phyloP scores from a whole-genome alignment of 2,113 vertebrate genomes.

The Actenoides lindsayi region DNA sequence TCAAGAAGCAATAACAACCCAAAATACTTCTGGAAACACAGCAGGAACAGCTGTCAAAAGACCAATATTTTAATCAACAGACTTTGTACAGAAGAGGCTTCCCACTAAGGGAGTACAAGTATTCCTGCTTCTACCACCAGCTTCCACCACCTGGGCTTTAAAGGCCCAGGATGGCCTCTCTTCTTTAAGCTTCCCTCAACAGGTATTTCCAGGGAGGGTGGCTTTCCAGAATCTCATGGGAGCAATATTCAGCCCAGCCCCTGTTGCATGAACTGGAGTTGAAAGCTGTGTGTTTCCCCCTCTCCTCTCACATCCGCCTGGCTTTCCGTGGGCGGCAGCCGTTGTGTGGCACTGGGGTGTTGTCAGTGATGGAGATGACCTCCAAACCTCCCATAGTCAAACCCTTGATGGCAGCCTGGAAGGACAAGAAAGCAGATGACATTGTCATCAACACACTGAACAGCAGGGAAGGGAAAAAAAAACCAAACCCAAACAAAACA shows the following conservation, averaged over 20 bases:
- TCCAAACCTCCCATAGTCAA: slow-evolving; percentile 91
- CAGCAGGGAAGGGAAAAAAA: background rate
- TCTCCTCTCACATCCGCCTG: slow-evolving; percentile 79
- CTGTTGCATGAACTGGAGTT: background rate
- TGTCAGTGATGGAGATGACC: slow-evolving; percentile 95
- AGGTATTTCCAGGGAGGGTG: background rate
- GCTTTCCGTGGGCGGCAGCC: slow-evolving; percentile 94
- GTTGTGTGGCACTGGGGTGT: slow-evolving; percentile 94
- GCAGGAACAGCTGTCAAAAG: background rate
- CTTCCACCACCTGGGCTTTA: background rate
- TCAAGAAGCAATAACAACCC: background rate
- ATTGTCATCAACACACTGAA: background rate
- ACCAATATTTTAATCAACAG: slow-evolving; percentile 61
- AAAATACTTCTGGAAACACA: slow-evolving; percentile 23
- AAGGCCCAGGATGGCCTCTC: background rate
- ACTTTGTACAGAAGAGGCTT: slow-evolving; percentile 21
- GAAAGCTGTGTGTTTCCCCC: background rate
- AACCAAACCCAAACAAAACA: no score
- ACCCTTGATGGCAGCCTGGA: slow-evolving; percentile 93
- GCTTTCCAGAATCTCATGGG: background rate
- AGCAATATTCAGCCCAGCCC: background rate
- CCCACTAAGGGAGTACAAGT: background rate
- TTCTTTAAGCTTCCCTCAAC: background rate
- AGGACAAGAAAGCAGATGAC: background rate
- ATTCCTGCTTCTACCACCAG: background rate